These are phyloP conservation scores for Bicyclus anynana DNA, from an alignment of 1,140 invertebrate species.

Conservation along the genomic window DNA sequence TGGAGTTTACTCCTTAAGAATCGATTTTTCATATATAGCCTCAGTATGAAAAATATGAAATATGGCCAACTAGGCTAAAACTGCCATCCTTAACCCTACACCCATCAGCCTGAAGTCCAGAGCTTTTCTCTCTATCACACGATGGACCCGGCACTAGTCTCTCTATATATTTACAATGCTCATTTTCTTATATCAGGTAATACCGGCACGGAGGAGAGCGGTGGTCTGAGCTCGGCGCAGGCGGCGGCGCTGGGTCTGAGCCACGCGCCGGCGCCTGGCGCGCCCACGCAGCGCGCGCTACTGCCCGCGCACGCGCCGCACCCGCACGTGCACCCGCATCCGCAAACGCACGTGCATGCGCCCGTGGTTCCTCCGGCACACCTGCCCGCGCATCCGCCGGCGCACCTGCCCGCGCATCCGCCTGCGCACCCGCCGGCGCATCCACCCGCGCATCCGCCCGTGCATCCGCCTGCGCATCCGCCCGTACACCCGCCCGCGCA, in stretches of 20 bases:
- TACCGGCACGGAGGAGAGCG: constrained; percentile 58
- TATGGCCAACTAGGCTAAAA: no score
- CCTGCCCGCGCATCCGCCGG: constrained; percentile 8
- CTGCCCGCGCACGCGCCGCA: constrained; percentile 33
- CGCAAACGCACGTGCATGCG: constrained; percentile 22
- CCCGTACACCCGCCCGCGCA: constrained; percentile 23
- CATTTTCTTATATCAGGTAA: constrained; percentile 28
- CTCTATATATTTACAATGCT: no score
- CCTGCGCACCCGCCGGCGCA: constrained; percentile 31
- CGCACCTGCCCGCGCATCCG: constrained; percentile 26
- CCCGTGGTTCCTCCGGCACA: no score
- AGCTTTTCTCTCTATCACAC: no score
- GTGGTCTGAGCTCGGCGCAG: constrained; percentile 58
- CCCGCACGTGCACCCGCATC: constrained; percentile 14
- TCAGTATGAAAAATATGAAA: background rate
- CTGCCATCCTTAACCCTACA: no score
- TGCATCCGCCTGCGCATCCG: constrained; percentile 29
- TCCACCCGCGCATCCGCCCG: constrained; percentile 16
- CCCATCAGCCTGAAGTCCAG: no score
- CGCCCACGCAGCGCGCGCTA: constrained; percentile 41
- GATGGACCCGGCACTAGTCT: no score
- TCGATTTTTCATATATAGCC: no score
- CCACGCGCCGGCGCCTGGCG: constrained; percentile 63
- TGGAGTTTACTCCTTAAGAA: no score
- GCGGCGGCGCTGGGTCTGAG: constrained; percentile 60